These are phyloP conservation scores for Podarcis cretensis DNA, from an alignment of 2,113 vertebrate species.

Conservation along the genomic window DNA sequence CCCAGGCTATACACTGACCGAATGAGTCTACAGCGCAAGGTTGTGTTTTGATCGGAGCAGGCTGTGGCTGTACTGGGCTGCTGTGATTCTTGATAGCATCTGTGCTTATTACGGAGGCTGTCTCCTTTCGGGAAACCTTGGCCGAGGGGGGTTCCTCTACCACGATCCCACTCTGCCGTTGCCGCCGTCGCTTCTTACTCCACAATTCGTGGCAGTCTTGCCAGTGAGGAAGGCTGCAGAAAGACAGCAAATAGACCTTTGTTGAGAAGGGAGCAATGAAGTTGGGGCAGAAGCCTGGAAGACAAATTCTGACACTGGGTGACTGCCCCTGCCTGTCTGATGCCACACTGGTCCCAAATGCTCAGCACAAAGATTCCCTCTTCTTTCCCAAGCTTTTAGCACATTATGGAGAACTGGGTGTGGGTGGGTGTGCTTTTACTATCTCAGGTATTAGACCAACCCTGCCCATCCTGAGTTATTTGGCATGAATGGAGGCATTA, in stretches of 20 bases:
- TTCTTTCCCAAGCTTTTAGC: neutral
- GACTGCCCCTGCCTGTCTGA: neutral
- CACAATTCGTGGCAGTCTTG: conserved; percentile 98
- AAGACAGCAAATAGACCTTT: conserved; percentile 39
- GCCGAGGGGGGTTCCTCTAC: conserved; percentile 87
- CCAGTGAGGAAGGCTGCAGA: conserved; percentile 91
- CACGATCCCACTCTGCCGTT: conserved; percentile 88
- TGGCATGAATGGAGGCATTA: neutral
- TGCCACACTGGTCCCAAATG: neutral
- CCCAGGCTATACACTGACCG: conserved; percentile 71
- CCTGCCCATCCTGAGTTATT: neutral
- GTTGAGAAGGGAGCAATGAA: neutral
- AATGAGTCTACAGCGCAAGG: conserved; percentile 75
- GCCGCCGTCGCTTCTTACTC: conserved; percentile 95
- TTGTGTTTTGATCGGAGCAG: conserved; percentile 78
- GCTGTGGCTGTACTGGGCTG: conserved; percentile 82
- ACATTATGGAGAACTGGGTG: neutral
- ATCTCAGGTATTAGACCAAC: neutral
- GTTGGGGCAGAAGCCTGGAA: neutral
- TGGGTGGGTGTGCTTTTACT: neutral
- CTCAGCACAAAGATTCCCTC: neutral
- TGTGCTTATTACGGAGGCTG: conserved; percentile 80
- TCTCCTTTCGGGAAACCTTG: conserved; percentile 92
- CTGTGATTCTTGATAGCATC: conserved; percentile 86
- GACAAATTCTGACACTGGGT: neutral